These are phyloP conservation scores for Tragopan temminckii DNA, from an alignment of 2,797 vertebrate genomes.

Conservation along the genomic window DNA sequence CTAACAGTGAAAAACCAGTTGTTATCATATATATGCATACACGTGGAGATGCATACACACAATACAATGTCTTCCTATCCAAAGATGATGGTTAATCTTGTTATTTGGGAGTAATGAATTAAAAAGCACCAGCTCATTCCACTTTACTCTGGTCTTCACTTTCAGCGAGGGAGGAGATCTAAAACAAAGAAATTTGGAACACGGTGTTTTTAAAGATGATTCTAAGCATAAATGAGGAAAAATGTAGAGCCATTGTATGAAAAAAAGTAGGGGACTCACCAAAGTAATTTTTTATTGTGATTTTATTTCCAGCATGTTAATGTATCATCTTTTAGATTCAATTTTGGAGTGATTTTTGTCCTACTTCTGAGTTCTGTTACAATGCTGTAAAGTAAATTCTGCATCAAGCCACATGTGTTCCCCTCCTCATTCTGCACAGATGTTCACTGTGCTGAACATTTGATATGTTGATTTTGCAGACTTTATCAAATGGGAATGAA, in stretches of 20 bases:
- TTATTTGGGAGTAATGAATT: background rate
- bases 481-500: background rate
- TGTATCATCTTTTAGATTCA: background rate
- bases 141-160: background rate
- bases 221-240: background rate
- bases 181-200: background rate
- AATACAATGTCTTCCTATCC: background rate
- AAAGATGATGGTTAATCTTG: background rate
- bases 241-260: fast-evolving
- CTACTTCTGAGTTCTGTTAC: background rate
- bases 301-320: background rate
- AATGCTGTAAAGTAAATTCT: background rate
- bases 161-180: background rate
- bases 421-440: background rate
- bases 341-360: background rate
- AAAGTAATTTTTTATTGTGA: background rate
- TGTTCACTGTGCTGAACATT: background rate
- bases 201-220: background rate
- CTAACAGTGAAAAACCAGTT: conserved; percentile 43
- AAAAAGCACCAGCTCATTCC: background rate
- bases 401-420: background rate
- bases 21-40: conserved; percentile 9
- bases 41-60: fast-evolving
- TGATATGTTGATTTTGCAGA: background rate
- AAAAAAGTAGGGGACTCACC: background rate